Evolutionary conservation across 2,888 invertebrate genomes (phyloP), one percentile per base, ranked within the genome.

Genomic region (Cantharis flavilabris): DNA sequence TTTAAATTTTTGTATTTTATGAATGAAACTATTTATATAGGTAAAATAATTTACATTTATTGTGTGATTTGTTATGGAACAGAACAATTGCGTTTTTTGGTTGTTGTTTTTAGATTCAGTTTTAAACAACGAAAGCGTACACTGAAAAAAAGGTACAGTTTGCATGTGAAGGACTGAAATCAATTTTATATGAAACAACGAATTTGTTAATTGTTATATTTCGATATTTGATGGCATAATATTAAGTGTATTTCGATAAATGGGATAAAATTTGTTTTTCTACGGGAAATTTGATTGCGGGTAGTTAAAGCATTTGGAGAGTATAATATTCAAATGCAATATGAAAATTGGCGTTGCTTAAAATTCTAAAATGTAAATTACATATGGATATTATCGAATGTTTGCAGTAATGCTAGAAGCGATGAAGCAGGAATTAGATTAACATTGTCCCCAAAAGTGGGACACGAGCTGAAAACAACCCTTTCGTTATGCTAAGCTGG

Each of bases 391-490:
- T 77, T 77, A 77, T 77, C 71, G 73, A 67, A 71, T 77, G 74
- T 71, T 74, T 77, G 71, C 71, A 74, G 73, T 74, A 70, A 73
- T 71, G 73, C 73, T 71, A 67, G 74, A 76, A 73, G 71, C 71
- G 74, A 77, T 72, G 74, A 74, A 77, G 69, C 71, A 69, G 75
- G 71, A 77, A 75, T 77, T 75, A 72, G 77, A 75, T 77, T 77
- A 77, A 65, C 63, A 75, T 75, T 77, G 75, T 77, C 72, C 72
- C 72, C 69, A 30, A 33, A 76, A 76, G 70, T 72, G 70, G 75
- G 72, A 77, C 77, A 77, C 74, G 70, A 72, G 67, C 63, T 77
- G 77, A 77, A 77, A 77, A 77, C 75, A 75, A 75, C 75, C 77
- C 75, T 75, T 77, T 77, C 72, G 77, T 71, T 72, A 70, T 70